Percentiles rank a stretch among this genome's conserved stretches.
Evolutionary conservation across 2,888 invertebrate genomes (phyloP).

Genomic region (Limnephilus rhombicus): DNA sequence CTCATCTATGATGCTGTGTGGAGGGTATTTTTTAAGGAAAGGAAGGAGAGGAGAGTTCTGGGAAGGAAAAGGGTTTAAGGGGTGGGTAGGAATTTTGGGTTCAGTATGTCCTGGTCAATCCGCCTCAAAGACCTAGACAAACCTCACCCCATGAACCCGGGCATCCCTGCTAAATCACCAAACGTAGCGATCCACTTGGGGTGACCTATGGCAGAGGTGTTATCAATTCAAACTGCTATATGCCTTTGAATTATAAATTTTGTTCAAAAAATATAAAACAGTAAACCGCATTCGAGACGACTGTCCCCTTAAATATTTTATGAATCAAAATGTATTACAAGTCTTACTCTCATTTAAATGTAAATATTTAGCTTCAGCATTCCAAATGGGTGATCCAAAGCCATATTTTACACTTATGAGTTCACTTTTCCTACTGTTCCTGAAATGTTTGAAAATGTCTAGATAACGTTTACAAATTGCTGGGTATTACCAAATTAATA

Average conservation of each 20-base stretch:
- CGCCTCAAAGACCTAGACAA: no score
- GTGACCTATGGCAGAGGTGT: no score
- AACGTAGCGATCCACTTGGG: no score
- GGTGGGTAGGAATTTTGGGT: no score
- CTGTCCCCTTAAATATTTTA: conserved; percentile 14
- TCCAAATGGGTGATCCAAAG: conserved; percentile 28
- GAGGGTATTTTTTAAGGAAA: no score
- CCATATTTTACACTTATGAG: conserved; percentile 19
- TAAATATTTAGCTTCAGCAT: conserved; percentile 33
- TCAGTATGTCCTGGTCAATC: no score
- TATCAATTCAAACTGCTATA: no score
- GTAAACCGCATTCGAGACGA: background rate
- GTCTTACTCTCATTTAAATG: conserved; percentile 10
- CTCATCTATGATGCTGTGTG: no score
- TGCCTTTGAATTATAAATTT: background rate
- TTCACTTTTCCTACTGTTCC: background rate
- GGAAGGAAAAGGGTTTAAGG: no score
- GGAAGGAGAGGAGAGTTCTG: no score
- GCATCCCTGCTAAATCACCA: no score
- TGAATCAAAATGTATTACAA: conserved; percentile 33
- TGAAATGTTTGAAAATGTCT: background rate
- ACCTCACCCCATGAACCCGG: no score
- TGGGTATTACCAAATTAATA: background rate
- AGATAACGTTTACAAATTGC: background rate
- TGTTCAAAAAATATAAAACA: background rate